Base-by-base conservation (phyloP, 53 echinoderm and acorn worm genomes). In the Echinarachnius parma region DNA sequence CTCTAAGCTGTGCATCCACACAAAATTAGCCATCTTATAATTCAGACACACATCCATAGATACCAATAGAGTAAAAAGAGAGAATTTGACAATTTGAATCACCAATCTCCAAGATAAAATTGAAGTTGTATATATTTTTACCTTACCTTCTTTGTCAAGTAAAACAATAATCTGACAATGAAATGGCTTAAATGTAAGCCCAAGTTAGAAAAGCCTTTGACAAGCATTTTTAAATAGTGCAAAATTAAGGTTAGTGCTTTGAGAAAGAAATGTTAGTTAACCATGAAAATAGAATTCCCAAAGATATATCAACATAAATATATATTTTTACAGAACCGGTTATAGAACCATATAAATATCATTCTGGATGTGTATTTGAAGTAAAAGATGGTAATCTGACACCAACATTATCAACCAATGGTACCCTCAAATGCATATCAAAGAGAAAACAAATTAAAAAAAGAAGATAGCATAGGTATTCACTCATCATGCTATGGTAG, bases 401-500 rank as follows among this genome's bases (percentile, higher is more conserved):
- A 46, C 11, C 18, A 16, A 28, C 65, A 65, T 28, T 28, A 46
- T 9, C 18, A 16, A 28, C 65, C 44, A 45, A 46, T 21, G 22
- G n/a, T 39, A 65, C 46, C 29, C 27, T 23, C 27, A 47, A 46
- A 47, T 65, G 65, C 65, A 65, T 24, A 47, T 10, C 36, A 18
- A 30, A n/a, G 4, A 33, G 56, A 55, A 14, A 72, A 35, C 34
- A n/a, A 23, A 54, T 32, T 28, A 25, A 18, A 27, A 22, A 36
- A 56, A 28, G 25, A 25, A 44, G 19, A 36, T 34, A 25, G 32
- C 32, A 24, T 54, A 34, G 35, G 22, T 35, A 34, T 72, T 72
- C 74, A 72, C 74, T 56, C 74, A n/a, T 72, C 74, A 72, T 72
- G 74, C 74, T 72, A 72, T 57, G 21, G 74, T 56, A 56, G 74